A percentile compares a stretch with the other conserved stretches of the same genome.
phyloP scores from a whole-genome alignment of 2,888 invertebrate species.

The Suillia variegata region DNA sequence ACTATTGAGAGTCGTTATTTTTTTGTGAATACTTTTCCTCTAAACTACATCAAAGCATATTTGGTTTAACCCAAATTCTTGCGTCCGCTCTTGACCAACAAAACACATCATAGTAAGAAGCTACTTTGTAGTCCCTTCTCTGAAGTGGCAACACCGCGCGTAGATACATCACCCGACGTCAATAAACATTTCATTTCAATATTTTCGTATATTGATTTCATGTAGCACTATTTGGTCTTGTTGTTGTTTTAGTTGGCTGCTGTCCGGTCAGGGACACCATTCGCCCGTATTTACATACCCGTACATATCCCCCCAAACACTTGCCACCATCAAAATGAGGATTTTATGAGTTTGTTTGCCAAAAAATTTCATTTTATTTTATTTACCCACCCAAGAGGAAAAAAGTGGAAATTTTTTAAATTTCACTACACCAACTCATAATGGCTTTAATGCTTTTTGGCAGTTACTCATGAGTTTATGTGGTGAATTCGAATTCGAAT shows the following conservation, averaged over 20 bases:
- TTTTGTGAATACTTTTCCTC: too few relatives aligned
- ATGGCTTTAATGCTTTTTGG: constrained; percentile 20
- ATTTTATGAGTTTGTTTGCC: constrained; percentile 12
- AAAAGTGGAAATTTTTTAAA: constrained; percentile 11
- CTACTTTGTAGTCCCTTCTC: not conserved
- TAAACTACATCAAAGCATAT: too few relatives aligned
- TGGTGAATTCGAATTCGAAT: not conserved
- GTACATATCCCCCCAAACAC: not conserved
- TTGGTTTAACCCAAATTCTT: too few relatives aligned
- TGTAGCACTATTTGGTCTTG: too few relatives aligned
- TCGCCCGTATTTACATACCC: too few relatives aligned
- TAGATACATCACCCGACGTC: not conserved
- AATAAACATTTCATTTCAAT: constrained; percentile 15
- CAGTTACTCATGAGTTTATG: constrained; percentile 5
- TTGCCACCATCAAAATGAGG: constrained; percentile 6
- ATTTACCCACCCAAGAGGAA: too few relatives aligned
- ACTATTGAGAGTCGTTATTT: too few relatives aligned
- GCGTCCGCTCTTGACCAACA: not conserved
- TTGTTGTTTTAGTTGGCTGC: not conserved
- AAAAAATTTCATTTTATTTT: constrained; percentile 6
- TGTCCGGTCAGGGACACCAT: constrained; percentile 12
- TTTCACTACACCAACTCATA: constrained; percentile 14
- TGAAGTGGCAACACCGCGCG: not conserved
- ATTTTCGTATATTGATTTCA: not conserved
- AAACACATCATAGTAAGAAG: not conserved